Base-by-base conservation (phyloP, 2,113 vertebrate genomes). In the Phalacrocorax pelagicus region DNA sequence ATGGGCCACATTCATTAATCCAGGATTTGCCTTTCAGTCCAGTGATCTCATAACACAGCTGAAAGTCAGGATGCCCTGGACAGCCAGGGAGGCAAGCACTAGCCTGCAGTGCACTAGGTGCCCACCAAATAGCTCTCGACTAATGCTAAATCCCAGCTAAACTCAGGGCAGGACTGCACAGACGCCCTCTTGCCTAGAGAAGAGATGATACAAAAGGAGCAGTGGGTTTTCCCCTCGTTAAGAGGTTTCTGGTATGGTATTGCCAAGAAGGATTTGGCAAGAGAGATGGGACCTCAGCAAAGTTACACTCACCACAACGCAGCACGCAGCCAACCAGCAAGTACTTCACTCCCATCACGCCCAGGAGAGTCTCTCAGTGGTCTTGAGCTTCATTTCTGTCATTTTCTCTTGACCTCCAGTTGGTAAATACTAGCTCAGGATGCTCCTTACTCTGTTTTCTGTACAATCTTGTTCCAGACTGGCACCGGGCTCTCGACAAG, bases 271-370 rank as follows among this genome's bases (percentile, higher is more conserved):
- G 3, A 15, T 9, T 15, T 2, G 14, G 13, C 14, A 57, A 62
- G 47, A 70, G 27, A 69, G 32, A 38, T 21, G 26, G 21, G 52
- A 67, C 59, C 18, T 42, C 23, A 55, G 14, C 26, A 49, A 4
- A 4, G 22, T 20, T 21, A 24, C 2, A 9, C 15, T 32, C 7
- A 6, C 8, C 6, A 7, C 38, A 59, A 27, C 2, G 12, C 4
- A 21, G 47, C 21, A 4, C 4, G n/a, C n/a, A 51, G 30, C 12
- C 54, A 55, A 5, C 16, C n/a, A 42, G 52, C 40, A 67, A 26
- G 46, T 34, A 10, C 30, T 38, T 72, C 10, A 9, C 4, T 12
- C 18, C 22, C 46, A 21, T 23, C 30, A 29, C 2, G 0, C 22
- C 26, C 69, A 70, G 34, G 19, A 12, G 13, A 46, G 34, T 13